Conservation (phyloP, 2,113 vertebrate genomes). For the Pelusios castaneus region DNA sequence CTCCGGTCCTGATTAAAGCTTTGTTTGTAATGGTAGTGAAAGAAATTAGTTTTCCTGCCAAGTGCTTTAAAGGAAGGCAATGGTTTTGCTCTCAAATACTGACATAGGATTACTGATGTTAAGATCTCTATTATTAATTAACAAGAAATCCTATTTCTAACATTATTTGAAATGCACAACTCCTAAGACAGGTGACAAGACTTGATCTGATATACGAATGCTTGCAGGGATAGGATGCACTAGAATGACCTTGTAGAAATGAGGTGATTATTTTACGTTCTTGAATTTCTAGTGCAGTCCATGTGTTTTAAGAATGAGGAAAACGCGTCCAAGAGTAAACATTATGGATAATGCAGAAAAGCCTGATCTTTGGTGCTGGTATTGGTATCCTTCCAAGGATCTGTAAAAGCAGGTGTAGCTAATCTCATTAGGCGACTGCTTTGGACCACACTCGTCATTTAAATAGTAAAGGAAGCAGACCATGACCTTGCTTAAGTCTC, state of each 20-base stretch:
- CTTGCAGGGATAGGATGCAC: not conserved
- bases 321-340: accelerated
- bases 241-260: not conserved
- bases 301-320: not conserved
- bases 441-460: not conserved
- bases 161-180: not conserved
- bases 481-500: not conserved
- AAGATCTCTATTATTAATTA: not conserved
- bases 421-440: not conserved
- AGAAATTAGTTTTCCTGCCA: not conserved
- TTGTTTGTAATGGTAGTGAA: not conserved
- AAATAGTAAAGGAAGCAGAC: not conserved
- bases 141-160: not conserved
- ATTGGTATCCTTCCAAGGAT: not conserved
- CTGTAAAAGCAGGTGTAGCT: not conserved
- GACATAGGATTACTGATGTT: accelerated
- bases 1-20: accelerated
- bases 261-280: not conserved
- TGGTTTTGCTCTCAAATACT: not conserved
- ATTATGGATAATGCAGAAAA: not conserved
- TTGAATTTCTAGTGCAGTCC: not conserved
- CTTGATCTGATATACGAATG: not conserved
- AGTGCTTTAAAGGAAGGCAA: not conserved
- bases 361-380: not conserved
- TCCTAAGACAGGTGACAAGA: not conserved